These are phyloP conservation scores for Hemiscyllium ocellatum DNA, from an alignment of 2,113 vertebrate genomes.

Conservation along the genomic window DNA sequence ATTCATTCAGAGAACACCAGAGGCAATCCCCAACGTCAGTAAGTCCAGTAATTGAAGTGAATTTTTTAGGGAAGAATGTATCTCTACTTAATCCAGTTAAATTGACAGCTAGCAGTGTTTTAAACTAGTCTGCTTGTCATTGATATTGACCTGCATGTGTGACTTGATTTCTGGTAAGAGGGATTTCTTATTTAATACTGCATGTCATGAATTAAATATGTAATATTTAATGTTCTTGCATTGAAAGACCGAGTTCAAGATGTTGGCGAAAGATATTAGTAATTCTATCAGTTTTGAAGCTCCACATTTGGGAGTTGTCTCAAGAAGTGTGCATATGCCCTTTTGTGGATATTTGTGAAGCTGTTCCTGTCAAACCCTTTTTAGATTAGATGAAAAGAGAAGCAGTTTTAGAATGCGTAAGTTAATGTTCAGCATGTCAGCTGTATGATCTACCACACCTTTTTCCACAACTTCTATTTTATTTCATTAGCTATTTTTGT, in stretches of 20 bases:
- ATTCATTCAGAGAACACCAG: not conserved
- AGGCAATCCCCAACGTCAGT: not conserved
- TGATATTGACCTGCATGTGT: no score
- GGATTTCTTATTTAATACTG: not conserved
- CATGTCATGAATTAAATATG: not conserved
- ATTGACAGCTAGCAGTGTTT: not conserved
- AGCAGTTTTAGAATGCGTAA: not conserved
- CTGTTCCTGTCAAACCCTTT: not conserved
- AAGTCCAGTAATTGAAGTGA: not conserved
- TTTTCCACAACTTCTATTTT: not conserved
- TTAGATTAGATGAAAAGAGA: not conserved
- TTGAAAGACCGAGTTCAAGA: not conserved
- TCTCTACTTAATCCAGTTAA: not conserved
- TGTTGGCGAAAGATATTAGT: not conserved
- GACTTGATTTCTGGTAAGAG: not conserved
- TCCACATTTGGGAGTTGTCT: not conserved
- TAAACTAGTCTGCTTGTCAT: not conserved
- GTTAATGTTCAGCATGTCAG: not conserved
- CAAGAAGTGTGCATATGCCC: not conserved
- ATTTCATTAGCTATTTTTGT: not conserved
- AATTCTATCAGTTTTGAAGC: not conserved
- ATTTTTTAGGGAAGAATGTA: not conserved
- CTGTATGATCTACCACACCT: not conserved
- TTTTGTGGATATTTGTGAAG: not conserved
- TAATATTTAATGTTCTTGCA: not conserved